phyloP scores from a whole-genome alignment of 2,113 vertebrate species.

The Ailurus styani region DNA sequence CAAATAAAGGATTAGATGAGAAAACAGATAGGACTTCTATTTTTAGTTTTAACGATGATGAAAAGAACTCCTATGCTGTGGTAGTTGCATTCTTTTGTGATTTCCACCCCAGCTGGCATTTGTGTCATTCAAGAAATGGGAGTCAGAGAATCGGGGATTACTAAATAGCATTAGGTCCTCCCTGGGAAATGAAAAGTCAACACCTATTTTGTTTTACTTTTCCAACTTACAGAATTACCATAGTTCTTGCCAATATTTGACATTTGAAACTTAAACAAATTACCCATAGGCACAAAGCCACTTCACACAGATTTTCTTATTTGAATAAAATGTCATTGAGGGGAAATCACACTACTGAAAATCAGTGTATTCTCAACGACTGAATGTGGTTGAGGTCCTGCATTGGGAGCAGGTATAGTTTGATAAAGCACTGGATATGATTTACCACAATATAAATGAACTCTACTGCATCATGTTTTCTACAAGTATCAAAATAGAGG shows the following conservation, averaged over 20 bases:
- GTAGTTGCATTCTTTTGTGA: slow-evolving; percentile 42
- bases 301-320: slow-evolving; percentile 77
- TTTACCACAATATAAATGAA: background rate
- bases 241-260: slow-evolving; percentile 71
- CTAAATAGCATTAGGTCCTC: slow-evolving; percentile 49
- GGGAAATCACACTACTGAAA: slow-evolving; percentile 62
- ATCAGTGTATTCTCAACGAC: slow-evolving; percentile 36
- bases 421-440: background rate
- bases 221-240: slow-evolving; percentile 67
- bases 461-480: background rate
- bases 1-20: slow-evolving; percentile 26
- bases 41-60: slow-evolving; percentile 55
- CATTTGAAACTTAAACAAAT: slow-evolving; percentile 79
- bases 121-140: slow-evolving; percentile 60
- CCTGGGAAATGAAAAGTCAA: slow-evolving; percentile 74
- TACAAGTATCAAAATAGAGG: background rate
- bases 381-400: background rate
- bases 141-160: slow-evolving; percentile 62
- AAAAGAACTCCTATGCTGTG: slow-evolving; percentile 18
- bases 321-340: slow-evolving; percentile 73
- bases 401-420: background rate
- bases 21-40: slow-evolving; percentile 38
- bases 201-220: slow-evolving; percentile 70
- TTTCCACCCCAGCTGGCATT: slow-evolving; percentile 24
- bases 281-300: slow-evolving; percentile 71